Conservation (phyloP, 2,888 invertebrate genomes). For the Cylloceria caligata region DNA sequence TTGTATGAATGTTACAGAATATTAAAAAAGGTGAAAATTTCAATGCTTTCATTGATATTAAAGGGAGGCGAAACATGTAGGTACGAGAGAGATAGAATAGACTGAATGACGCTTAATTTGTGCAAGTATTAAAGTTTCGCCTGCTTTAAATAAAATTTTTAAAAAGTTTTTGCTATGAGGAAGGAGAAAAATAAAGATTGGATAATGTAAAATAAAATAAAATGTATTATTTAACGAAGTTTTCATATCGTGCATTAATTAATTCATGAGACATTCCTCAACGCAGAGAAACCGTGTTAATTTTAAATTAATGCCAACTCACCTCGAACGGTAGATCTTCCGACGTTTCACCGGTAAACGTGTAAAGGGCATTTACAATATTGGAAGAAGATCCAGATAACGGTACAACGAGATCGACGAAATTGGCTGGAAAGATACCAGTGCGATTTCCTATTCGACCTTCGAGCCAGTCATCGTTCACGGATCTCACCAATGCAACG, state of each 20-base stretch:
- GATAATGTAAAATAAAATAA: background rate
- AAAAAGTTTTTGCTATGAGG: background rate
- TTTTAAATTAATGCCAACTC: constrained; percentile 67
- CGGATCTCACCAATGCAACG: constrained; percentile 89
- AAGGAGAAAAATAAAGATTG: background rate
- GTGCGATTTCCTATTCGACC: constrained; percentile 89
- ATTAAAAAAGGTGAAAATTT: no score
- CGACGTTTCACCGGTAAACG: constrained; percentile 88
- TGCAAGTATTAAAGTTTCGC: no score
- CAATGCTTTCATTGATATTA: no score
- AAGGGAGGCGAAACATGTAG: no score
- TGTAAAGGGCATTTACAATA: constrained; percentile 89
- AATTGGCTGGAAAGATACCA: constrained; percentile 94
- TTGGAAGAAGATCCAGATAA: constrained; percentile 83
- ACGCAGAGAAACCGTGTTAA: background rate
- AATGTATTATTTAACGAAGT: background rate
- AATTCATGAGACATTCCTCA: background rate
- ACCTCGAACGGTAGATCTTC: constrained; percentile 87
- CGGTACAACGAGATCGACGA: constrained; percentile 91
- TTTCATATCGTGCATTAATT: background rate
- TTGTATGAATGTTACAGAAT: no score
- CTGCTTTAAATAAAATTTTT: no score
- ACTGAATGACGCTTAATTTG: no score
- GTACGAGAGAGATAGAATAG: no score
- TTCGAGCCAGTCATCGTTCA: constrained; percentile 93